A percentile compares a stretch with the other conserved stretches of the same genome.
These are phyloP conservation scores for Buphagus erythrorhynchus DNA, from an alignment of 2,797 vertebrate species.

Conservation along the genomic window DNA sequence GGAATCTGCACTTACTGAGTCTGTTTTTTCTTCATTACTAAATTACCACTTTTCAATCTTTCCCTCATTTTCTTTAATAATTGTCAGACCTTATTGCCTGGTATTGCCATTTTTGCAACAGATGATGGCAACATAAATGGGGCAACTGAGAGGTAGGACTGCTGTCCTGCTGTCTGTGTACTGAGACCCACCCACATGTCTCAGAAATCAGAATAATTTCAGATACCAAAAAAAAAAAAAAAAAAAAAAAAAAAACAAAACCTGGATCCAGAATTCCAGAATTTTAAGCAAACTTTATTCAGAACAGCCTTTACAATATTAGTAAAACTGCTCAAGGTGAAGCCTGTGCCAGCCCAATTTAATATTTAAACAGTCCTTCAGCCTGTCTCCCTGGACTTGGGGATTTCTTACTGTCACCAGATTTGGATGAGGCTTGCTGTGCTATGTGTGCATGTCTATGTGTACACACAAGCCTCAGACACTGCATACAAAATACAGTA, in stretches of 20 bases:
- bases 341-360: neutral
- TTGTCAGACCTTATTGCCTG: neutral
- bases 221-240: neutral
- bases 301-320: neutral
- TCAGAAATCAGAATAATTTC: neutral
- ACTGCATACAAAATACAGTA: neutral
- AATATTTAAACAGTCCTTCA: neutral
- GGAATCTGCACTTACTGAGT: neutral
- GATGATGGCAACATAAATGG: neutral
- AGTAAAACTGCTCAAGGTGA: neutral
- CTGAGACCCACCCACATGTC: neutral
- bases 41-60: neutral
- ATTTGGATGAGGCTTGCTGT: neutral
- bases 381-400: neutral
- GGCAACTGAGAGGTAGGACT: neutral
- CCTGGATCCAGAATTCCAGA: no score
- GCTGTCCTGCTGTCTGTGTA: fast-evolving
- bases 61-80: neutral
- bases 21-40: neutral
- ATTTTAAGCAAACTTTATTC: neutral
- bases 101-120: neutral
- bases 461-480: neutral
- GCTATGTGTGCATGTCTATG: neutral
- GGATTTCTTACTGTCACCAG: neutral
- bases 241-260: neutral